Conservation (phyloP, 1,140 invertebrate genomes). For the Drosophila pectinifera region DNA sequence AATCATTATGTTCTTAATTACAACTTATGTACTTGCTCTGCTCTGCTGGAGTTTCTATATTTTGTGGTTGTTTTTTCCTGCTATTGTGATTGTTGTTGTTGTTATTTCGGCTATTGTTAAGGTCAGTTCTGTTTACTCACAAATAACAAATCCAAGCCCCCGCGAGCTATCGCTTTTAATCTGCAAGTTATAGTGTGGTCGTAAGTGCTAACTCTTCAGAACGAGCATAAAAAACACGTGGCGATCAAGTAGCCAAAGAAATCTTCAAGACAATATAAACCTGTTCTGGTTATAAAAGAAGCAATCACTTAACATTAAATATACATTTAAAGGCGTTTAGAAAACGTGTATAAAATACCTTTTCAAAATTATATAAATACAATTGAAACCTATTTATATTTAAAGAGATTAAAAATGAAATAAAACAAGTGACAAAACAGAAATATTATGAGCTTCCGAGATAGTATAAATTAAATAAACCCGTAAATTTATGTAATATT, state of each 20-base stretch:
- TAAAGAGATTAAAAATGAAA: too few species aligned
- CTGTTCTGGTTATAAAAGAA: too few species aligned
- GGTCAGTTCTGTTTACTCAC: conserved; percentile 64
- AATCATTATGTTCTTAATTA: conserved; percentile 46
- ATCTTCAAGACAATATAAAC: too few species aligned
- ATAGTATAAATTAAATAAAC: too few species aligned
- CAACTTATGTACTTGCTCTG: conserved; percentile 7
- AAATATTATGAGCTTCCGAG: too few species aligned
- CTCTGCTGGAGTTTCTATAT: conserved; percentile 7
- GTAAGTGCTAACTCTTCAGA: not conserved
- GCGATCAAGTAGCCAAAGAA: not conserved
- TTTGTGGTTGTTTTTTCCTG: conserved; percentile 8
- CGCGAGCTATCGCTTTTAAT: conserved; percentile 13
- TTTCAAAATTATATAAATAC: too few species aligned
- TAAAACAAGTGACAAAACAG: too few species aligned
- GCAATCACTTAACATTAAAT: too few species aligned
- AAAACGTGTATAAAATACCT: too few species aligned
- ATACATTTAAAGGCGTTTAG: too few species aligned
- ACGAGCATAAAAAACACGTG: conserved; percentile 9
- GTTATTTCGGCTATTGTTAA: conserved; percentile 50
- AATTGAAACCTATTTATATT: too few species aligned
- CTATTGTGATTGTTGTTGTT: conserved; percentile 12
- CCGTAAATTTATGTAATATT: too few species aligned
- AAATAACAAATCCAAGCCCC: conserved; percentile 38
- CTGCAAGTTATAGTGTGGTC: not conserved